A percentile compares a stretch with the other conserved stretches of the same genome.
Evolutionary conservation across 2,888 invertebrate species (phyloP).

Genomic region (Thymelicus lineola): DNA sequence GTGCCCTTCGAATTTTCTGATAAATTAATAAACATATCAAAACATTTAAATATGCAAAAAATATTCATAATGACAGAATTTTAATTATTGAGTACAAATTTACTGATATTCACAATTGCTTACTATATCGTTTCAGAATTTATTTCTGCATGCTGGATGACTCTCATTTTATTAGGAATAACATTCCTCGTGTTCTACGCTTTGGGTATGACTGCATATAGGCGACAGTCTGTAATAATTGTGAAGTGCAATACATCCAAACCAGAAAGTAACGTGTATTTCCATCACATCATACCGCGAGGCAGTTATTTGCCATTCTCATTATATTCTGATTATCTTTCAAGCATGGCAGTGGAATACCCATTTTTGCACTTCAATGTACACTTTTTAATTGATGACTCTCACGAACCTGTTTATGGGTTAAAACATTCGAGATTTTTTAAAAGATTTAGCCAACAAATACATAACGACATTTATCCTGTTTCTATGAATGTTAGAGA

Average conservation of each 20-base stretch:
- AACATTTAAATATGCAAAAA: too few relatives aligned
- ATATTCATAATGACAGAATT: too few relatives aligned
- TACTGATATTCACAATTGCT: too few relatives aligned
- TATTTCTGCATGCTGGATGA: conserved; percentile 75
- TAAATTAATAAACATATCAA: too few relatives aligned
- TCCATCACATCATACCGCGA: conserved; percentile 62
- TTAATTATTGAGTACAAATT: too few relatives aligned
- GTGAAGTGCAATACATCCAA: conserved; percentile 60
- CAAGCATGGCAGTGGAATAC: conserved; percentile 62
- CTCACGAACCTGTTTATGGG: conserved; percentile 49
- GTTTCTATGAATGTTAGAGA: conserved; percentile 52
- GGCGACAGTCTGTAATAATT: conserved; percentile 59
- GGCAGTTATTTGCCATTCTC: conserved; percentile 55
- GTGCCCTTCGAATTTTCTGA: too few relatives aligned
- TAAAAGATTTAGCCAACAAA: conserved; percentile 54
- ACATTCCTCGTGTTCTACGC: conserved; percentile 69
- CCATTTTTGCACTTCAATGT: conserved; percentile 64
- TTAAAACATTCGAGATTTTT: conserved; percentile 55
- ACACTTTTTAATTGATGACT: conserved; percentile 69
- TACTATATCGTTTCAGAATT: conserved; percentile 63
- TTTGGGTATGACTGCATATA: conserved; percentile 62
- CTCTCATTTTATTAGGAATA: conserved; percentile 66
- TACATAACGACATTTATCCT: conserved; percentile 44
- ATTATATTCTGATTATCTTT: conserved; percentile 62
- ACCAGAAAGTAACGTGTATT: conserved; percentile 64